Base-by-base conservation (phyloP, 2,113 vertebrate genomes). In the Galbula dea region DNA sequence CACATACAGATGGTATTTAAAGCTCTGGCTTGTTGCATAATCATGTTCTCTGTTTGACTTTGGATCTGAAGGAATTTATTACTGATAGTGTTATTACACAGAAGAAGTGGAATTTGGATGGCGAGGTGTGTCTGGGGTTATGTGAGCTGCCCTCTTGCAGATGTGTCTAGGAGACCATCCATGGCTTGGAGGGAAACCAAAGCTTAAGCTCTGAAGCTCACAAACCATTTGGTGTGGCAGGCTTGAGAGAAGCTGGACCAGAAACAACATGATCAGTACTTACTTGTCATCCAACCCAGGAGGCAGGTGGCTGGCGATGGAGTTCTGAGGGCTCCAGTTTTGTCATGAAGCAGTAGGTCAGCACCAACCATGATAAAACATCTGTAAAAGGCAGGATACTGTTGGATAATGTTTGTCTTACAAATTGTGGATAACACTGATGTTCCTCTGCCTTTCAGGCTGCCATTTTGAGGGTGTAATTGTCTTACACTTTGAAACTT, bases 61-160 rank as follows among this genome's bases (percentile, higher is more conserved):
- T 77, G 68, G 68, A 74, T 92, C 49, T 69, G 66, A 73, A 88
- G 36, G 54, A 82, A 65, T 89, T 96, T 79, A 78, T 94, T 93
- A 30, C 55, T 32, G 32, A 12, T 43, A 65, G 29, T 22, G 14
- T 57, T 75, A 19, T n/a, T 74, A 51, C 23, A 82, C 7, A 43
- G 45, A 55, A 49, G 29, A 84, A 24, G 3, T 76, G 74, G 57
- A 95, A 83, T 91, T 71, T 81, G 58, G 62, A 57, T 2, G 5
- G 19, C 0, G 6, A 58, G 69, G 67, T 83, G 26, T 0, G 3
- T 23, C 34, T 0, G 2, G 27, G 59, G 43, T 22, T 62, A 41
- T 2, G 4, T 75, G 46, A 90, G 23, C 18, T 13, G 1, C 27
- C 57, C 0, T 29, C 15, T 48, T 65, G 61, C 51, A 51, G 37